These are phyloP conservation scores for Eubasilissa regina DNA, from an alignment of 1,140 invertebrate genomes.

Conservation along the genomic window DNA sequence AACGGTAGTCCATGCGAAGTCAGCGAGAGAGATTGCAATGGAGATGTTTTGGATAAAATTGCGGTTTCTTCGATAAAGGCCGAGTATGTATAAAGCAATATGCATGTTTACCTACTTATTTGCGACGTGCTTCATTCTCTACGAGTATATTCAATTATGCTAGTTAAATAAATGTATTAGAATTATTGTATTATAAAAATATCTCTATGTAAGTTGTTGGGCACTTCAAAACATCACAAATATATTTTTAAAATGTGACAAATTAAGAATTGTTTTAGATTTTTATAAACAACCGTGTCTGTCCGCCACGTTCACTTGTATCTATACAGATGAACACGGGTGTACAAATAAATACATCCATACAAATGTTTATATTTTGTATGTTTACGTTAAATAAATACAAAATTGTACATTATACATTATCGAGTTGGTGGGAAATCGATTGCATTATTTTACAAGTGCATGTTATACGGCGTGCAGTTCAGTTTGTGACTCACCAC, in stretches of 20 bases:
- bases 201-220: background rate
- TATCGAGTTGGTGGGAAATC: too few relatives aligned
- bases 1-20: background rate
- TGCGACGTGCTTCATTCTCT: background rate
- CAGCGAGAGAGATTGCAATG: background rate
- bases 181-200: background rate
- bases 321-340: too few relatives aligned
- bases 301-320: background rate
- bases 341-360: too few relatives aligned
- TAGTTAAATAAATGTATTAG: background rate
- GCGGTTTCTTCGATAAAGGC: slow-evolving; percentile 13
- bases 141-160: background rate
- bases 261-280: background rate
- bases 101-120: background rate
- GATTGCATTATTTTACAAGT: too few relatives aligned
- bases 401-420: too few relatives aligned
- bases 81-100: slow-evolving; percentile 20
- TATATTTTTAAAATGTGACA: background rate
- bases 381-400: too few relatives aligned
- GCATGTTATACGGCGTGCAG: too few relatives aligned
- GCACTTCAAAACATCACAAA: too few relatives aligned
- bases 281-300: background rate
- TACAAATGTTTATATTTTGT: too few relatives aligned
- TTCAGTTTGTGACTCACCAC: too few relatives aligned
- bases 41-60: background rate